These are phyloP conservation scores for Jaculus jaculus DNA, from an alignment of 2,113 vertebrate genomes.

Conservation along the genomic window DNA sequence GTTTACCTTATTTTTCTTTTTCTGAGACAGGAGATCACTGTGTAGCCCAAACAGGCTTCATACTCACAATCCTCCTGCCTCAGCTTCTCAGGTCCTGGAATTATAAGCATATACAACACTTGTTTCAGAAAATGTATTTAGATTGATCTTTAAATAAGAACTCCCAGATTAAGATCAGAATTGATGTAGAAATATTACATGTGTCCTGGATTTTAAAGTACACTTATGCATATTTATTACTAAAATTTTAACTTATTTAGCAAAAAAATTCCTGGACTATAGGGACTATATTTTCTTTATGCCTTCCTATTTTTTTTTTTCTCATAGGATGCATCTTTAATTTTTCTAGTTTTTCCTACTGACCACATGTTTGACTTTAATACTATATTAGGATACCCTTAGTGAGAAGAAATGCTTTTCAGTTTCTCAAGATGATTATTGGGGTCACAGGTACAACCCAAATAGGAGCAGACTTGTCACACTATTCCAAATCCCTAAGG, in stretches of 20 bases:
- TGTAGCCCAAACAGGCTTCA: background rate
- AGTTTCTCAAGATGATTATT: constrained; percentile 4
- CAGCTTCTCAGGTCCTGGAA: background rate
- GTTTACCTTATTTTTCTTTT: background rate
- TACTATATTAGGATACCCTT: background rate
- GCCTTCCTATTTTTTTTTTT: background rate
- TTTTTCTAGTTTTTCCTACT: background rate
- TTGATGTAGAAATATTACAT: background rate
- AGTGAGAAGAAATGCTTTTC: constrained; percentile 7
- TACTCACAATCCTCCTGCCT: background rate
- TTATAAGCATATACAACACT: background rate
- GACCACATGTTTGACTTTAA: background rate
- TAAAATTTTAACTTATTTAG: background rate
- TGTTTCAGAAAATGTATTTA: background rate
- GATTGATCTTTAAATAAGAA: background rate
- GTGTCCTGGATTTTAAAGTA: background rate
- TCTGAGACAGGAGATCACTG: background rate
- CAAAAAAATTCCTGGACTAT: background rate
- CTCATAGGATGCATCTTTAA: background rate
- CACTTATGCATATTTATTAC: background rate
- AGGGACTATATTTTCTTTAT: background rate
- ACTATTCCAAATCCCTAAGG: background rate
- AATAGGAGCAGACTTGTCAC: background rate
- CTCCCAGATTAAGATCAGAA: background rate
- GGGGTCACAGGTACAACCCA: background rate